A percentile compares a stretch with the other conserved stretches of the same genome.
Evolutionary conservation across 2,797 vertebrate species (phyloP).

Genomic region (Pipistrellus pipistrellus): DNA sequence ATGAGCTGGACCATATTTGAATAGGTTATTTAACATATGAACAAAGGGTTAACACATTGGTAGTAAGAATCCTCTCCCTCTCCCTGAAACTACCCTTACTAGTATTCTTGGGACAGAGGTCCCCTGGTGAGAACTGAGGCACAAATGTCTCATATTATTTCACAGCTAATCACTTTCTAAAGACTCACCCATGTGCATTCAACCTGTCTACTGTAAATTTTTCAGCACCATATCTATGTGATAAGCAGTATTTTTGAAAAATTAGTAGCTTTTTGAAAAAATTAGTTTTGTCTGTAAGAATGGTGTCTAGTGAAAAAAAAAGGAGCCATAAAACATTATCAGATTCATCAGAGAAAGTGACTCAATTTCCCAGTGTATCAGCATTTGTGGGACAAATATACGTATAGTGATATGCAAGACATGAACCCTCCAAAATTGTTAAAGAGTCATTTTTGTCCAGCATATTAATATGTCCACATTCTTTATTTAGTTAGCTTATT

Average conservation of each 20-base stretch:
- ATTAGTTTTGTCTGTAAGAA: not conserved
- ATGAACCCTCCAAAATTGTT: not conserved
- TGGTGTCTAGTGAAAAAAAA: not conserved
- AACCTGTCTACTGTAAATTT: not conserved
- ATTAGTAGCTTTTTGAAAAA: not conserved
- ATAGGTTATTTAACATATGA: not conserved
- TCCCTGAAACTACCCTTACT: not conserved
- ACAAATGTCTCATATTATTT: not conserved
- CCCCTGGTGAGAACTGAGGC: not conserved
- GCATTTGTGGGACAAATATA: not conserved
- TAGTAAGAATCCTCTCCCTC: not conserved
- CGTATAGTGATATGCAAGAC: not conserved
- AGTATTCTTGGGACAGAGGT: not conserved
- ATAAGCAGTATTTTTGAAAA: not conserved
- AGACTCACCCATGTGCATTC: not conserved
- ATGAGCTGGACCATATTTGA: not conserved
- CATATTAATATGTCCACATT: conserved; percentile 6
- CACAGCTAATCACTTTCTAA: not conserved
- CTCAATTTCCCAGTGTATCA: not conserved
- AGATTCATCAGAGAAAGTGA: conserved; percentile 1
- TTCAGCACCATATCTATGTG: not conserved
- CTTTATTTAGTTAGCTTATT: conserved; percentile 48
- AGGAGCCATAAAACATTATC: not conserved
- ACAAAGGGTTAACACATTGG: not conserved
- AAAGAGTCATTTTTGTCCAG: not conserved